A percentile compares a stretch with the other conserved stretches of the same genome.
Conservation (phyloP, 1,140 invertebrate genomes). For the Meloidogyne hapla region DNA sequence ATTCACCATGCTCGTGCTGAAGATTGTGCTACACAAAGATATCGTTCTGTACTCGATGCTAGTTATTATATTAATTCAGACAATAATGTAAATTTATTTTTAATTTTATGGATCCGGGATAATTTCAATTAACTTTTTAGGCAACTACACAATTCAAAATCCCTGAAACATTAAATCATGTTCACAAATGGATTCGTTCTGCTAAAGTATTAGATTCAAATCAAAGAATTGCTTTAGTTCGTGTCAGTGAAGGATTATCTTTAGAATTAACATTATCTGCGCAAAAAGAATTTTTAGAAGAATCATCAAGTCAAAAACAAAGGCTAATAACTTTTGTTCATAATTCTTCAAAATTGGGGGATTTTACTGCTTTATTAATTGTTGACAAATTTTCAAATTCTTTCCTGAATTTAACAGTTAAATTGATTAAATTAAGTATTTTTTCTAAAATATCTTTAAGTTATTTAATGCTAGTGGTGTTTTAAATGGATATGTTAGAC, state of each 20-base stretch:
- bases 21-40: constrained; percentile 49
- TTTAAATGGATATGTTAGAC: constrained; percentile 32
- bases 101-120: too few relatives aligned
- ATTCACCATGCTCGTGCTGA: constrained; percentile 47
- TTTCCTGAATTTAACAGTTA: constrained; percentile 47
- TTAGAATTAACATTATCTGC: constrained; percentile 41
- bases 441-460: neutral
- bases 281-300: constrained; percentile 7
- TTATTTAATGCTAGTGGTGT: constrained; percentile 27
- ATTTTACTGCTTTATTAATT: constrained; percentile 43
- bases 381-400: constrained; percentile 51
- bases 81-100: constrained; percentile 26
- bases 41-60: constrained; percentile 40
- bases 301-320: constrained; percentile 3
- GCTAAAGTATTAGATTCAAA: constrained; percentile 37
- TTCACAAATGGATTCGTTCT: constrained; percentile 44
- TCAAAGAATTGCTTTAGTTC: constrained; percentile 43
- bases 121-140: constrained; percentile 5
- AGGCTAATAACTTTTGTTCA: constrained; percentile 39
- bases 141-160: constrained; percentile 39
- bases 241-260: constrained; percentile 41
- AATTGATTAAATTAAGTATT: neutral
- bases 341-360: constrained; percentile 45
- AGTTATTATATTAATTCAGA: constrained; percentile 46
- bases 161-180: constrained; percentile 34